Evolutionary conservation across 1,140 invertebrate genomes (phyloP), one percentile per base, ranked within the genome.

Genomic region (Trinorchestia longiramus): DNA sequence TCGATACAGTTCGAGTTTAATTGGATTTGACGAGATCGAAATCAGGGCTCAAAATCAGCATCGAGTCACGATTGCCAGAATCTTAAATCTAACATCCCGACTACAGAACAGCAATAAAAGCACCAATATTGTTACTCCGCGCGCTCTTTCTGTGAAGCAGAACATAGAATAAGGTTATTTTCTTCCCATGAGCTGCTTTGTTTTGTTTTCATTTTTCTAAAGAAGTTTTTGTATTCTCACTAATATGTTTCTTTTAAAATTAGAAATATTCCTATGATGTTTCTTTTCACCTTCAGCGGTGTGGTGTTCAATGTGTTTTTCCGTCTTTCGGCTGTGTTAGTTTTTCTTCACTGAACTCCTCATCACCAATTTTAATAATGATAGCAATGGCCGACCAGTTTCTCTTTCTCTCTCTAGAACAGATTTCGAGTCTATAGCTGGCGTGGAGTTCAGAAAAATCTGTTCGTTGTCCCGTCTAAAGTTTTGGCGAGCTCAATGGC

Each of bases 401-500:
- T 77, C 62, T 77, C 62, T 77, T 77, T 77, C 62, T 77, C 62
- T 77, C 62, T 77, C 8, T 77, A 77, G 11, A 28, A 77, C 62
- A 77, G 62, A 77, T 77, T 77, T 77, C 88, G 8, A 90, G n/a
- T 42, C 88, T 28, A 90, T 90, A 41, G 88, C n/a, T 42, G 8
- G 4, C 44, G 36, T 94, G 43, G 92, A 94, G 92, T 94, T 94
- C 43, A 94, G 44, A 45, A 44, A 94, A 94, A 94, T 94, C 43
- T 94, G 43, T 44, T 94, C 92, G 36, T 94, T 94, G 92, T 94
- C 44, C 92, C 44, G 43, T 94, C 40, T 11, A 94, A 94, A 94
- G 43, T 94, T 94, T 94, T 94, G 92, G 92, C 92, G 40, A 47
- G 44, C 92, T 94, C 43, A 94, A 94, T 94, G 92, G 43, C 92